Percentiles rank a stretch among this genome's conserved stretches.
Evolutionary conservation across 2,888 invertebrate genomes (phyloP).

Genomic region (Nemotelus pantherinus): DNA sequence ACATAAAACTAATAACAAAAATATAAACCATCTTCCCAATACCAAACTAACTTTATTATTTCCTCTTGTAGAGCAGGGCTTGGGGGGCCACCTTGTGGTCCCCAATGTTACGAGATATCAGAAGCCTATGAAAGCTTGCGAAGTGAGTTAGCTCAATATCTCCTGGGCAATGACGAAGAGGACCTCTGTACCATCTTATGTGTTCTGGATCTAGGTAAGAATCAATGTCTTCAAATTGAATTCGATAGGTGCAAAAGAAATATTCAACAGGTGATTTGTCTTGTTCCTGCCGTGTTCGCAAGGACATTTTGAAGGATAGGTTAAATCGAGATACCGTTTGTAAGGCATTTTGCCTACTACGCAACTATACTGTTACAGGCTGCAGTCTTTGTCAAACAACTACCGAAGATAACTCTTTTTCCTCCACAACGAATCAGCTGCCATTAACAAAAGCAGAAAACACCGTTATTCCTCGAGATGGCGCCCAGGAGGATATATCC

Average conservation of each 20-base stretch:
- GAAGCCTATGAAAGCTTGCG: conserved; percentile 5
- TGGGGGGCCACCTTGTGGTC: conserved; percentile 59
- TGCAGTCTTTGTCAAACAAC: conserved; percentile 57
- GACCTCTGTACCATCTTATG: conserved; percentile 72
- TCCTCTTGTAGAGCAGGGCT: conserved; percentile 59
- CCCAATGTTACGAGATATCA: conserved; percentile 48
- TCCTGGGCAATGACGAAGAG: conserved; percentile 52
- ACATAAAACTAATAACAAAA: not conserved
- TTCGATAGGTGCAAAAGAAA: conserved; percentile 9
- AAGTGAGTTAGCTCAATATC: conserved; percentile 46
- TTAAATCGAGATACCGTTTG: conserved; percentile 56
- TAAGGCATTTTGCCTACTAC: conserved; percentile 58
- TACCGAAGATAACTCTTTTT: not conserved
- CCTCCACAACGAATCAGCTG: conserved; percentile 3
- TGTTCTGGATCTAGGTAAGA: conserved; percentile 68
- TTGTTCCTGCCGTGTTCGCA: conserved; percentile 47
- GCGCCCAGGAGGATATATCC: not conserved
- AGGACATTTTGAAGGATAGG: not conserved
- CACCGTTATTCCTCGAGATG: not conserved
- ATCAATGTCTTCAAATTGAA: not conserved
- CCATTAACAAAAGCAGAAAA: no score
- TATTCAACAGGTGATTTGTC: conserved; percentile 53
- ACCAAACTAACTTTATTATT: not conserved
- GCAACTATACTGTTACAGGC: conserved; percentile 56
- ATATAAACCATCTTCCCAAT: not conserved